A percentile compares a stretch with the other conserved stretches of the same genome.
These are phyloP conservation scores for Odocoileus virginianus DNA, from an alignment of 2,113 vertebrate genomes.

Conservation along the genomic window DNA sequence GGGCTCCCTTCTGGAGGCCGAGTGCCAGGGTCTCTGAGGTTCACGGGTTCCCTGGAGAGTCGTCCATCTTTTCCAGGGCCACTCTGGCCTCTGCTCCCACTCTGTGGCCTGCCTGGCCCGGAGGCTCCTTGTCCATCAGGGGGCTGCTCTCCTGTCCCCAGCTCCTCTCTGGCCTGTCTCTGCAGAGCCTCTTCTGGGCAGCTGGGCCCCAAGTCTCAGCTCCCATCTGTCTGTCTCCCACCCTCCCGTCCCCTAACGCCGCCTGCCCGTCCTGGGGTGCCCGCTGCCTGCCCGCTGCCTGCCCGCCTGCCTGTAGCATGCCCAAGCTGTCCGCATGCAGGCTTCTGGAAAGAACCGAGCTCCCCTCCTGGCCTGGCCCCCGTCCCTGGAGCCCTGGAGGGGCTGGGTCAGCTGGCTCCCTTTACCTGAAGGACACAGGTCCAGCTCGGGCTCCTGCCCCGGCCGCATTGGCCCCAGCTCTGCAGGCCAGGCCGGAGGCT, in stretches of 20 bases:
- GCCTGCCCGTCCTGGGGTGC: constrained; percentile 75
- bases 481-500: not conserved
- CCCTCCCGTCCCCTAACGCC: not conserved
- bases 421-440: not conserved
- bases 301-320: constrained; percentile 72
- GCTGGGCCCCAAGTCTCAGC: not conserved
- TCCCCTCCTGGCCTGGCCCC: not conserved
- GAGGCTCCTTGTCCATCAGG: not conserved
- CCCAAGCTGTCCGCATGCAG: constrained; percentile 70
- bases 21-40: not conserved
- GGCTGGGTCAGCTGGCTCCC: not conserved
- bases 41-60: rapidly evolving
- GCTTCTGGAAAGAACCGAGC: constrained; percentile 30
- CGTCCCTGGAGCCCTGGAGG: not conserved
- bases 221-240: constrained; percentile 52
- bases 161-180: not conserved
- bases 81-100: not conserved
- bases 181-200: not conserved
- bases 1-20: not conserved
- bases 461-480: not conserved
- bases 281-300: constrained; percentile 74
- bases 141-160: not conserved
- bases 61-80: not conserved
- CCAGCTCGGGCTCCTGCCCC: not conserved
- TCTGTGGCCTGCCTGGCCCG: not conserved